Conservation (phyloP, 2,797 vertebrate genomes). For the Crocidura indochinensis region DNA sequence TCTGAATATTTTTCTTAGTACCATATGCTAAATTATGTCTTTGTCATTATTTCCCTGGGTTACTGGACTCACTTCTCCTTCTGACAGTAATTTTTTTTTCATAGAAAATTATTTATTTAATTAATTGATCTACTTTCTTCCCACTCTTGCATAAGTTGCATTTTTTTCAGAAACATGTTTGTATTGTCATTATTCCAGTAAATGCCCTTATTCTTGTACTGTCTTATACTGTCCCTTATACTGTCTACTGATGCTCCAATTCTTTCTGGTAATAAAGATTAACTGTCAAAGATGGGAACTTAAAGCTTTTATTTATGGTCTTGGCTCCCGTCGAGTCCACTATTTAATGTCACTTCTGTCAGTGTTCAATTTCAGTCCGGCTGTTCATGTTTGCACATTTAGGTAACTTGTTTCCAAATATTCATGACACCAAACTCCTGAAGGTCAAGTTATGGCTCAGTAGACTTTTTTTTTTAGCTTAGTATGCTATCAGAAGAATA, state of each 20-base stretch:
- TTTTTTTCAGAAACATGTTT: background rate
- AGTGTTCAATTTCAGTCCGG: conserved; percentile 89
- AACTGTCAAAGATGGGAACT: conserved; percentile 80
- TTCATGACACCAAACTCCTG: conserved; percentile 70
- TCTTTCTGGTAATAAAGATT: conserved; percentile 35
- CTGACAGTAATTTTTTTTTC: background rate
- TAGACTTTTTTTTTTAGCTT: conserved; percentile 20
- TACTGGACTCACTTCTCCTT: background rate
- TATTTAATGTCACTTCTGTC: conserved; percentile 84
- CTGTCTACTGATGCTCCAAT: background rate
- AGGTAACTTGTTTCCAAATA: conserved; percentile 85
- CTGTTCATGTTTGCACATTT: conserved; percentile 88
- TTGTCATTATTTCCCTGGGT: background rate
- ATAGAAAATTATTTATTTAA: background rate
- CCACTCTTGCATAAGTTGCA: background rate
- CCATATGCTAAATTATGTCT: background rate
- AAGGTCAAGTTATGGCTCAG: conserved; percentile 84
- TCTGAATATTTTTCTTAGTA: background rate
- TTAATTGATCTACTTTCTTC: conserved; percentile 25
- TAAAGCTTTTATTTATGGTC: conserved; percentile 82
- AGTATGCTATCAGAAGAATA: conserved; percentile 13
- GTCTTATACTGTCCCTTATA: background rate
- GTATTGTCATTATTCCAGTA: background rate
- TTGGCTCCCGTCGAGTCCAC: conserved; percentile 79
- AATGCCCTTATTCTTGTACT: background rate